Evolutionary conservation across 2,797 vertebrate genomes (phyloP).

Genomic region (Lutjanus argentimaculatus): DNA sequence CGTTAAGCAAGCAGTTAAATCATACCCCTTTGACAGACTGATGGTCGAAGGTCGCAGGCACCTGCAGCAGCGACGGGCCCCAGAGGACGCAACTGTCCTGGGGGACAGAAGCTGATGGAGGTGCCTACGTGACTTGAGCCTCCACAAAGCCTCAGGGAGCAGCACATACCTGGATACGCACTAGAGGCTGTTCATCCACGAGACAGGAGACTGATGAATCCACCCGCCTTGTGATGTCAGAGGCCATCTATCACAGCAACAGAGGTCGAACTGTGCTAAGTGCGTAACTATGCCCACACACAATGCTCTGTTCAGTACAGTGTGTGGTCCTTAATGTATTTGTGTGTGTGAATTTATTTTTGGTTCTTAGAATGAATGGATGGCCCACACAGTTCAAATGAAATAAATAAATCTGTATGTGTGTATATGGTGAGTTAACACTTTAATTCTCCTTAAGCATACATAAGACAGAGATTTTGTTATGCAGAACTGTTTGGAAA

Average conservation of each 20-base stretch:
- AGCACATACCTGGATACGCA: not conserved
- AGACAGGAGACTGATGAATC: conserved; percentile 19
- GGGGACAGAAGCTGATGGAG: conserved; percentile 26
- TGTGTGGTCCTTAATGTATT: not conserved
- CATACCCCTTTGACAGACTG: not conserved
- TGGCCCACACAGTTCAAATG: not conserved
- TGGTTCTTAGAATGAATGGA: not conserved
- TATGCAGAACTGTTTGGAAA: too few relatives aligned
- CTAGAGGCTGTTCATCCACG: not conserved
- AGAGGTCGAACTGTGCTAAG: conserved; percentile 11
- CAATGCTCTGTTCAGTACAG: not conserved
- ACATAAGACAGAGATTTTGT: too few relatives aligned
- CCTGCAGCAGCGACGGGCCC: not conserved
- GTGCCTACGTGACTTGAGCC: conserved; percentile 7
- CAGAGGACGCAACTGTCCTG: not conserved
- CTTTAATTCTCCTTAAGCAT: not conserved
- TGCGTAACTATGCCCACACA: not conserved
- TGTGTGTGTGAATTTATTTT: not conserved
- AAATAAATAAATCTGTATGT: not conserved
- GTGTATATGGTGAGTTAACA: not conserved
- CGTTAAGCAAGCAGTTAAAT: not conserved
- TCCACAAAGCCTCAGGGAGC: not conserved
- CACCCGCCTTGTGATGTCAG: not conserved
- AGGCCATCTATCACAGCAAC: conserved; percentile 24
- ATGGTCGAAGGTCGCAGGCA: conserved; percentile 12